phyloP scores from a whole-genome alignment of 2,797 vertebrate species.

The Platyrinchus mystaceus region DNA sequence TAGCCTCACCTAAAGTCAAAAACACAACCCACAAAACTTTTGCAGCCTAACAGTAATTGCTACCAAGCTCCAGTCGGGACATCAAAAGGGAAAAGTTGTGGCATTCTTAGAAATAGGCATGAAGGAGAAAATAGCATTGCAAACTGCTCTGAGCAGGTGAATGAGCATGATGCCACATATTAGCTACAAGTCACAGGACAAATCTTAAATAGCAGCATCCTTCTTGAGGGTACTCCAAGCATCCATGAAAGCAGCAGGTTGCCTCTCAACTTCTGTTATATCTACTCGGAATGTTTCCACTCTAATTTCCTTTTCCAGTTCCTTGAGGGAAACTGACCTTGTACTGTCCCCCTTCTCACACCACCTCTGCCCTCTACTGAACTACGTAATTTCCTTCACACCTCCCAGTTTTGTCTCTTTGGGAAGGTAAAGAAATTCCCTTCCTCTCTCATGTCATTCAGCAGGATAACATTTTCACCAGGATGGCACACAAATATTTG shows the following conservation, averaged over 20 bases:
- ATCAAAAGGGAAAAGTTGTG: neutral
- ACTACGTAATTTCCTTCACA: neutral
- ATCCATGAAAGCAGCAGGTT: neutral
- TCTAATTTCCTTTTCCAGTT: neutral
- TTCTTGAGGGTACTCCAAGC: neutral
- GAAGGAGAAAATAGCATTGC: neutral
- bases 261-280: neutral
- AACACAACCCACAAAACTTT: neutral
- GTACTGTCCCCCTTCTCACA: neutral
- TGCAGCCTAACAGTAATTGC: neutral
- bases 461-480: neutral
- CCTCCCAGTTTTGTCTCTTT: neutral
- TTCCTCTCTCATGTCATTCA: neutral
- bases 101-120: neutral
- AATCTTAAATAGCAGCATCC: neutral
- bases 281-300: neutral
- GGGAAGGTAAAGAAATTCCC: neutral
- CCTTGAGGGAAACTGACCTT: neutral
- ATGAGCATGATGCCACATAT: neutral
- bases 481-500: neutral
- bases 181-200: neutral
- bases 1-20: neutral
- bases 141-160: neutral
- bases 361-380: neutral
- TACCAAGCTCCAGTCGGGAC: neutral